Conservation (phyloP, 2,113 vertebrate species). For the Crotalus viridis region DNA sequence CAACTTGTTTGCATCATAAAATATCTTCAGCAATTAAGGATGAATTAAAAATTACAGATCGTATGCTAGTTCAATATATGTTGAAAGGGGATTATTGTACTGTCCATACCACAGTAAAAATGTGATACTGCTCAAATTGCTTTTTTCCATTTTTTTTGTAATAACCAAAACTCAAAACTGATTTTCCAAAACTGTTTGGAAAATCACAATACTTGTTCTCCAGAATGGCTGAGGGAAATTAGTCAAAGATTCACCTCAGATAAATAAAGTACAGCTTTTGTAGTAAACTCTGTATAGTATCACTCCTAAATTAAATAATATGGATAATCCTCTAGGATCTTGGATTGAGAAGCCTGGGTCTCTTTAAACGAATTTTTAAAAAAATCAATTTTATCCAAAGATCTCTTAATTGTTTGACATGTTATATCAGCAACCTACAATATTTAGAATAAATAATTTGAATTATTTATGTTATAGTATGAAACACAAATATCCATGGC, state of each 20-base stretch:
- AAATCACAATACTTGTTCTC: not conserved
- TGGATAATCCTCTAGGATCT: not conserved
- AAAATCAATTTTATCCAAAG: not conserved
- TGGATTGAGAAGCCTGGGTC: not conserved
- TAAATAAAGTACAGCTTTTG: not conserved
- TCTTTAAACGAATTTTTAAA: not conserved
- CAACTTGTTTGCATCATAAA: not conserved
- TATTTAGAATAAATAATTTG: not conserved
- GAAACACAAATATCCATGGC: not conserved
- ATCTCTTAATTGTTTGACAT: not conserved
- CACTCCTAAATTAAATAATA: not conserved
- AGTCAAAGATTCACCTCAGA: not conserved
- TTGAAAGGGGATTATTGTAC: not conserved
- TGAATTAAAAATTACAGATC: not conserved
- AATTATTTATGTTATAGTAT: not conserved
- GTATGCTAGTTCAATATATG: not conserved
- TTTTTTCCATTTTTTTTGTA: not conserved
- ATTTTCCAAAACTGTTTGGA: not conserved
- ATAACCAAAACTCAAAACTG: not conserved
- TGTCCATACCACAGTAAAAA: not conserved
- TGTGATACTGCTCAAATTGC: not conserved
- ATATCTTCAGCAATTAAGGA: not conserved
- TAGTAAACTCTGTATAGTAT: not conserved
- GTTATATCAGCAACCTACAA: not conserved
- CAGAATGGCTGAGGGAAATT: not conserved